Evolutionary conservation across 2,797 vertebrate species (phyloP).

Genomic region (Alectoris magna): DNA sequence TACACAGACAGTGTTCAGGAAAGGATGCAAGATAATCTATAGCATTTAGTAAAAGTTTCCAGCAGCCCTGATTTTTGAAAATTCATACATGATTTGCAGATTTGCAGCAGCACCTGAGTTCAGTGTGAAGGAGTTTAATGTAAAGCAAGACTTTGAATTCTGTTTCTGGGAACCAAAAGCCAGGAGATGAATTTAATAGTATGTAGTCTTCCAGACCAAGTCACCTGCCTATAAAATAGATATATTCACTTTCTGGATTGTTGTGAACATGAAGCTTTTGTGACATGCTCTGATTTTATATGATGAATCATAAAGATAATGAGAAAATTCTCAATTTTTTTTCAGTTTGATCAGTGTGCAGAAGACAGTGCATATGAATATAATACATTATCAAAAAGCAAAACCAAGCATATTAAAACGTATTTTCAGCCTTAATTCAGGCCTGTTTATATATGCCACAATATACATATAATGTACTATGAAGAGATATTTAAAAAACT

Average conservation of each 20-base stretch:
- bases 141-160: background rate
- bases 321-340: background rate
- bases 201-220: background rate
- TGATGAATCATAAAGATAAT: background rate
- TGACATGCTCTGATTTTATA: background rate
- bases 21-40: background rate
- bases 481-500: background rate
- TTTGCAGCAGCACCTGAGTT: background rate
- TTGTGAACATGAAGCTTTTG: background rate
- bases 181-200: rapidly evolving
- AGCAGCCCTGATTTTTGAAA: background rate
- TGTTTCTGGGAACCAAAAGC: background rate
- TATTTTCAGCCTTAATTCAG: background rate
- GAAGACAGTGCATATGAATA: background rate
- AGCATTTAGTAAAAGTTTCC: background rate
- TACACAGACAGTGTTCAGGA: background rate
- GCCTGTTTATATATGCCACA: background rate
- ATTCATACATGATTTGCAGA: background rate
- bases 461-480: background rate
- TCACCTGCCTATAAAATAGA: background rate
- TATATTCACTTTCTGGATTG: background rate
- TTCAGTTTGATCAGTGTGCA: background rate
- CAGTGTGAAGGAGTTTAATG: background rate
- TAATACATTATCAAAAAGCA: background rate
- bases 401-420: background rate